Conservation (phyloP, 1,140 invertebrate genomes). For the Heliconius eleuchia region DNA sequence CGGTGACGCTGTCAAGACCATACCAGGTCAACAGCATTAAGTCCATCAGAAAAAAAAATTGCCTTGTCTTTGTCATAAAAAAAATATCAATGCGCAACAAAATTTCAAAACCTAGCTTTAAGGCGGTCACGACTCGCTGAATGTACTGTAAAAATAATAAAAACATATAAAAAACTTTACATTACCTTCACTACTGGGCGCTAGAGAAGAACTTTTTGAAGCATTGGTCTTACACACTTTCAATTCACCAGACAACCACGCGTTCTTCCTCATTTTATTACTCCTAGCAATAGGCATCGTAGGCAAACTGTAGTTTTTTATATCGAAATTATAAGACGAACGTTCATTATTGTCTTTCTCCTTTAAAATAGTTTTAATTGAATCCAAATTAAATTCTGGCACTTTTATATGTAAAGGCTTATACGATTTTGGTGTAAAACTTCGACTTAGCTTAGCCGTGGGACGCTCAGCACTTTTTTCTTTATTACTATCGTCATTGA, state of each 20-base stretch:
- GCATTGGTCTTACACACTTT: constrained; percentile 46
- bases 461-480: constrained; percentile 54
- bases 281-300: constrained; percentile 76
- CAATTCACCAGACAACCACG: constrained; percentile 76
- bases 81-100: no score
- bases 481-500: constrained; percentile 49
- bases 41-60: no score
- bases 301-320: constrained; percentile 76
- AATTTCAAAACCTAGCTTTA: no score
- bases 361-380: constrained; percentile 62
- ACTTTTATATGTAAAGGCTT: constrained; percentile 76
- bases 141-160: no score
- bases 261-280: constrained; percentile 77
- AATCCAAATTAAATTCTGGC: constrained; percentile 72
- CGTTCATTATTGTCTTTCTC: constrained; percentile 52
- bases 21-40: no score
- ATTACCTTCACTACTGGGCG: constrained; percentile 57
- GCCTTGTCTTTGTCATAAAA: no score
- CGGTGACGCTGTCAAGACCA: no score
- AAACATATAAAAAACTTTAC: neutral
- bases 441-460: constrained; percentile 65
- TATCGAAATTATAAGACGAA: constrained; percentile 75
- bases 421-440: constrained; percentile 76
- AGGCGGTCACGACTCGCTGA: no score
- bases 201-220: neutral